phyloP scores from a whole-genome alignment of 2,888 invertebrate species.

The Netelia inedita region DNA sequence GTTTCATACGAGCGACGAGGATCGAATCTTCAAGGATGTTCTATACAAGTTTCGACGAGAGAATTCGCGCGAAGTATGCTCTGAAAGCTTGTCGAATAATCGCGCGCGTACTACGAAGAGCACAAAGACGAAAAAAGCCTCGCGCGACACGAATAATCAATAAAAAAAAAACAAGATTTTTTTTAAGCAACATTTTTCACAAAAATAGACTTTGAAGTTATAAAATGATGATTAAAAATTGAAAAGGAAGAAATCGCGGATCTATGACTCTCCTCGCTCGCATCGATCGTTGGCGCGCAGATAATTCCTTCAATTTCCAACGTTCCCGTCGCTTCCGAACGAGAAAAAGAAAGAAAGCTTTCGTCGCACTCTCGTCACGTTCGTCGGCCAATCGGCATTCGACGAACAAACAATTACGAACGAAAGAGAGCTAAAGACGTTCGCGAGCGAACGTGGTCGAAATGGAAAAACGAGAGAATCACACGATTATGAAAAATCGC shows the following conservation, averaged over 20 bases:
- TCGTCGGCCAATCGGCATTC: too few species aligned
- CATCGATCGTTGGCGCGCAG: neutral
- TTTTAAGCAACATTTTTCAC: slow-evolving; percentile 59
- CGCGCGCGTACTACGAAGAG: neutral
- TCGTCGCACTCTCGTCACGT: neutral
- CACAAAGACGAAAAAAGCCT: neutral
- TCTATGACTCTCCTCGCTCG: slow-evolving; percentile 66
- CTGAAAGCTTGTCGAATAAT: slow-evolving; percentile 7
- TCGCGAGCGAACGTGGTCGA: too few species aligned
- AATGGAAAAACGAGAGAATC: too few species aligned
- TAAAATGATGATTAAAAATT: slow-evolving; percentile 71
- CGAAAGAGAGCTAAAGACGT: too few species aligned
- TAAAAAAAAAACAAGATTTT: slow-evolving; percentile 33
- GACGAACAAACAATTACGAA: too few species aligned
- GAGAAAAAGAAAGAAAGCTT: slow-evolving; percentile 21
- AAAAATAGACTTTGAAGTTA: slow-evolving; percentile 72
- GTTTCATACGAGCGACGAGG: too few species aligned
- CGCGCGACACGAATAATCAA: neutral
- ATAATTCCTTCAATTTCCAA: too few species aligned
- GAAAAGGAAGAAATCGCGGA: slow-evolving; percentile 67
- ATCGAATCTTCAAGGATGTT: slow-evolving; percentile 45
- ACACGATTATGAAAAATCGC: too few species aligned
- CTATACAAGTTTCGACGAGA: slow-evolving; percentile 61
- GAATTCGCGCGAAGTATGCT: slow-evolving; percentile 25
- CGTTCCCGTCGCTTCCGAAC: slow-evolving; percentile 15